phyloP scores from a whole-genome alignment of 1,140 invertebrate species.

The Myzus persicae region DNA sequence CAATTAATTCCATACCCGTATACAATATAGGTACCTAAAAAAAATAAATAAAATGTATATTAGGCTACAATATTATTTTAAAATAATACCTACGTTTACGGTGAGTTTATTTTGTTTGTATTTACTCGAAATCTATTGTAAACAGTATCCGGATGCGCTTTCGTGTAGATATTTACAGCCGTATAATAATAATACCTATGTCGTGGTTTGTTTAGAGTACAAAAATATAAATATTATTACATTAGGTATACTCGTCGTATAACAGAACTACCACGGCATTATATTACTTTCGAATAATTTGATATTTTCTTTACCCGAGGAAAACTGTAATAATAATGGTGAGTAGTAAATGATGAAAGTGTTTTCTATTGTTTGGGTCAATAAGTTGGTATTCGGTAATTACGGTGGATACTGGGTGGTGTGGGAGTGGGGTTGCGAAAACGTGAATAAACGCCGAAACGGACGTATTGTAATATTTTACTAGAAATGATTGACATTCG shows the following conservation, averaged over 20 bases:
- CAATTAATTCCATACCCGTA: neutral
- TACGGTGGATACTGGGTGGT: too few species aligned
- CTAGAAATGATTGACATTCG: neutral
- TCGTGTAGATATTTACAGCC: neutral
- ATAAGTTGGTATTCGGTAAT: neutral
- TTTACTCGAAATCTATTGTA: neutral
- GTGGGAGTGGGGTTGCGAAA: neutral
- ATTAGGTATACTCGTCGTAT: too few species aligned
- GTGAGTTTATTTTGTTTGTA: neutral
- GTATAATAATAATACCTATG: neutral
- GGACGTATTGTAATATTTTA: neutral
- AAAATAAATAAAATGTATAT: too few species aligned
- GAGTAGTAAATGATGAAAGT: too few species aligned
- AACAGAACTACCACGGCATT: neutral
- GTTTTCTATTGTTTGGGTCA: neutral
- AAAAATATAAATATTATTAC: too few species aligned
- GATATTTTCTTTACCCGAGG: neutral
- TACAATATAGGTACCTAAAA: too few species aligned
- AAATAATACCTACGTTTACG: neutral
- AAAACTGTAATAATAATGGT: neutral
- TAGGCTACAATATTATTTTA: neutral
- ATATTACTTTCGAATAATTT: neutral
- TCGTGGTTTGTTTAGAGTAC: neutral
- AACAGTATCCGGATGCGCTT: neutral
- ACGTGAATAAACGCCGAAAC: neutral